Conservation (phyloP, 2,888 invertebrate genomes). For the Homarus gammarus region DNA sequence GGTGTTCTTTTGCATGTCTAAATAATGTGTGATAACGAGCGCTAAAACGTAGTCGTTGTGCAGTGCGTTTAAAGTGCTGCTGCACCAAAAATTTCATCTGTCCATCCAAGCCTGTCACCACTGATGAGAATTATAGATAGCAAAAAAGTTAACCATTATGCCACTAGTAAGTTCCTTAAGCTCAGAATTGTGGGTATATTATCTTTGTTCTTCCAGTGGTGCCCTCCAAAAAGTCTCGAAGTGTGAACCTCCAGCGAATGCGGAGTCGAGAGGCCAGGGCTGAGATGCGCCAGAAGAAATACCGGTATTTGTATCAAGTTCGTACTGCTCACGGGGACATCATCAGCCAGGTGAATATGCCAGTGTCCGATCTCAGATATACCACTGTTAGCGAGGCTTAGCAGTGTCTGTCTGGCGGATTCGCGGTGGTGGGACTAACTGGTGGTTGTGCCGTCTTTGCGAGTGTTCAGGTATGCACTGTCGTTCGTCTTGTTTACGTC, state of each 20-base stretch:
- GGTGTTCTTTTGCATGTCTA: neutral
- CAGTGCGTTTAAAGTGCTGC: neutral
- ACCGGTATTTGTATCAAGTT: slow-evolving; percentile 94
- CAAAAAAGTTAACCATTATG: neutral
- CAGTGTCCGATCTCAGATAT: slow-evolving; percentile 72
- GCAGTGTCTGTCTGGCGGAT: slow-evolving; percentile 56
- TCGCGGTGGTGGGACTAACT: slow-evolving; percentile 50
- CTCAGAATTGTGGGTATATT: neutral
- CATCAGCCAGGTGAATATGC: slow-evolving; percentile 85
- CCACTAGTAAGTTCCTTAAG: neutral
- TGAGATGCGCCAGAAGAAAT: slow-evolving; percentile 92
- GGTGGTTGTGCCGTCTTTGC: slow-evolving; percentile 55
- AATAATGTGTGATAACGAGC: neutral
- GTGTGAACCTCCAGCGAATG: slow-evolving; percentile 80
- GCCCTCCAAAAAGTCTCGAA: slow-evolving; percentile 81
- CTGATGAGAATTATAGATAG: neutral
- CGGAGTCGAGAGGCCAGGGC: slow-evolving; percentile 88
- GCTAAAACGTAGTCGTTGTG: neutral
- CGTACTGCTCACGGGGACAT: slow-evolving; percentile 93
- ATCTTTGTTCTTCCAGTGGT: slow-evolving; percentile 78
- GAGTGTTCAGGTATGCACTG: slow-evolving; percentile 47
- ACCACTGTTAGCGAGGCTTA: slow-evolving; percentile 72
- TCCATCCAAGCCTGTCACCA: slow-evolving; percentile 19
- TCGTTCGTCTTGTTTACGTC: slow-evolving; percentile 25
- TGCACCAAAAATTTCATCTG: slow-evolving; percentile 14